These are phyloP conservation scores for Temnothorax longispinosus DNA, from an alignment of 1,140 invertebrate genomes.

Conservation along the genomic window DNA sequence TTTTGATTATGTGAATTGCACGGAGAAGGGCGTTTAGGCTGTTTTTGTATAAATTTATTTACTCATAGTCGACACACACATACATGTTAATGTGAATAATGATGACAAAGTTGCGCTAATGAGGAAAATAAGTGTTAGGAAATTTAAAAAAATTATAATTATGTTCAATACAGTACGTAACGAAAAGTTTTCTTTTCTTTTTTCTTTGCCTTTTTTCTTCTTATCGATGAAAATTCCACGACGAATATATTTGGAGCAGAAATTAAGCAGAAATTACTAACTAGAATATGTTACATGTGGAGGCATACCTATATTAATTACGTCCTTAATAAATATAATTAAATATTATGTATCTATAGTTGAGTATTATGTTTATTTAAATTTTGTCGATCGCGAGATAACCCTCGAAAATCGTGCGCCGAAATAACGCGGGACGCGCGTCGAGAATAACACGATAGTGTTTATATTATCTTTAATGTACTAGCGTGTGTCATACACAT, in stretches of 20 bases:
- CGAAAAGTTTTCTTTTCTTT: not conserved
- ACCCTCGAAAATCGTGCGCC: not conserved
- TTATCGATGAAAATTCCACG: not conserved
- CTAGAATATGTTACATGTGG: not conserved
- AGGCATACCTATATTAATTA: not conserved
- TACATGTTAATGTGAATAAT: not conserved
- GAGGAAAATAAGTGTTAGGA: not conserved
- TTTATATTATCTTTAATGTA: constrained; percentile 44
- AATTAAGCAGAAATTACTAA: not conserved
- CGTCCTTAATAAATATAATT: not conserved
- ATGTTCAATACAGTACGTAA: not conserved
- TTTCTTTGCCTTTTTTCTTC: not conserved
- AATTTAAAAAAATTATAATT: not conserved
- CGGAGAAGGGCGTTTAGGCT: constrained; percentile 33
- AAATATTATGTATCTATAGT: not conserved
- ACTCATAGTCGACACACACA: constrained; percentile 48
- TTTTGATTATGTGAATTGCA: constrained; percentile 65
- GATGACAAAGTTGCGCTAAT: not conserved
- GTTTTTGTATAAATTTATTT: constrained; percentile 60
- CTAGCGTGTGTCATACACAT: not conserved
- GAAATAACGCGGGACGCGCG: not conserved
- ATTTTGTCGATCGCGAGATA: not conserved
- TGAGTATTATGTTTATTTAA: not conserved
- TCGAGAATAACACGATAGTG: not conserved
- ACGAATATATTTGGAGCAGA: not conserved